Evolutionary conservation across 2,113 vertebrate species (phyloP), one percentile per base, ranked within the genome.

Genomic region (Pardalotus punctatus): DNA sequence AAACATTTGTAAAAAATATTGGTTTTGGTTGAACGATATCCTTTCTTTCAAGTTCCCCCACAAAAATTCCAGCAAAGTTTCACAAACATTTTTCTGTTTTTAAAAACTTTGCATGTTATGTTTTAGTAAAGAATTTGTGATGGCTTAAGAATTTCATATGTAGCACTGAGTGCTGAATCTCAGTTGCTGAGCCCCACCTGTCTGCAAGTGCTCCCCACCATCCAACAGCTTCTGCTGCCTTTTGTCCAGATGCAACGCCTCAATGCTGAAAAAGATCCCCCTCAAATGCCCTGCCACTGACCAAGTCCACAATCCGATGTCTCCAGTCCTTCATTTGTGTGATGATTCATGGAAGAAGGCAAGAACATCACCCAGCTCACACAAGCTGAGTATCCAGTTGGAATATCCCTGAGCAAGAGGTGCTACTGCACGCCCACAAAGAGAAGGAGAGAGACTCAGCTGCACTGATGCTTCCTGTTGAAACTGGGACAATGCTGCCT

Each of bases 1-100:
- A 96, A 96, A 92, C 66, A 79, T 70, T 67, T 50, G 33, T n/a
- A 81, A 81, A 94, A 94, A 62, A 76, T 78, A 93, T 61, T 95
- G 69, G 36, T 51, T 93, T 93, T 95, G 82, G n/a, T 88, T 97
- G 61, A 97, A 74, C 57, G 73, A 45, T 53, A 61, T n/a, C 47
- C 72, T 84, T 88, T 78, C 86, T 91, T 88, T 91, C 60, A 81
- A 28, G 58, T 51, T 86, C 31, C 81, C 83, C 57, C 74, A 56
- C 35, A 40, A 86, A 93, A 83, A 90, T 51, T 58, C 29, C 28
- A 94, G 66, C 22, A 51, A 93, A 88, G 84, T 90, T 94, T 78
- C 81, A 76, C 29, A 80, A 80, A 79, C 48, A 71, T 66, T 81
- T 87, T 91, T 73, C 54, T 50, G 2, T 35, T 88, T 87, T 90